Conservation (phyloP, 2,113 vertebrate genomes). For the Bothrops jararaca region DNA sequence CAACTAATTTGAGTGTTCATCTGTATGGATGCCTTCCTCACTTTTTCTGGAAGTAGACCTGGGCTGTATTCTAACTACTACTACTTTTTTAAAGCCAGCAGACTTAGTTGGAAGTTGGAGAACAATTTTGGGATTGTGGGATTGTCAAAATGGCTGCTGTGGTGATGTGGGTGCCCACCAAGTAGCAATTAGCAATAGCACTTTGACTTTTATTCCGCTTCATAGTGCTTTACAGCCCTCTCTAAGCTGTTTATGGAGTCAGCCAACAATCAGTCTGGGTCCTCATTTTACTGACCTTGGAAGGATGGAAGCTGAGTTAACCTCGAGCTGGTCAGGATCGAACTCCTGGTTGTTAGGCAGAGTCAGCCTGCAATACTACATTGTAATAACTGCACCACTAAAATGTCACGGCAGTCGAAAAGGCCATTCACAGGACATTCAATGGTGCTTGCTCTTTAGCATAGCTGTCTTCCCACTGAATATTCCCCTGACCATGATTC, state of each 20-base stretch:
- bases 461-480: not conserved
- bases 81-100: not conserved
- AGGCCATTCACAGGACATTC: not conserved
- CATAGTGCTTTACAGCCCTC: no score
- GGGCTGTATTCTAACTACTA: not conserved
- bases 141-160: not conserved
- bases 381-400: not conserved
- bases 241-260: no score
- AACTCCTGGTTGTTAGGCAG: no score
- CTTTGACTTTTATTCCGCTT: no score
- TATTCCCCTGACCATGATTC: not conserved
- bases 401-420: not conserved
- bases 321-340: no score
- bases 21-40: conserved; percentile 69
- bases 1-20: conserved; percentile 91
- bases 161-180: not conserved
- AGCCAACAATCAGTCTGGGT: no score
- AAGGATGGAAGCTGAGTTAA: no score
- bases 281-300: no score
- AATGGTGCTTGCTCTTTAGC: not conserved
- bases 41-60: not conserved
- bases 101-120: not conserved
- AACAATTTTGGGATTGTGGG: not conserved
- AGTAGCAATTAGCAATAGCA: no score
- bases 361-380: no score